phyloP scores from a whole-genome alignment of 2,113 vertebrate species.

The Hyla sarda region DNA sequence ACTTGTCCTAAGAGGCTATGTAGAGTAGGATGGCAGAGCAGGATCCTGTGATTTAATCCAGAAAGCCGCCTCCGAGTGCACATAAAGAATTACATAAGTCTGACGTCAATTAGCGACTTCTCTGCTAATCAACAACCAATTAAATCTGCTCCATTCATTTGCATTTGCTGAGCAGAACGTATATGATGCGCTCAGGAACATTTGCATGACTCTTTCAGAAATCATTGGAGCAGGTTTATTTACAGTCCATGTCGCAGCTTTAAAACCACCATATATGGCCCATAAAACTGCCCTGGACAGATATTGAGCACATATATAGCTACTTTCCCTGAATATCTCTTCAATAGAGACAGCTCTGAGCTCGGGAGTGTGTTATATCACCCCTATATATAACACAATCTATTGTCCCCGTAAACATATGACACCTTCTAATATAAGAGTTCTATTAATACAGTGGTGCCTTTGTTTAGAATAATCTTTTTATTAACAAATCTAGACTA shows the following conservation, averaged over 20 bases:
- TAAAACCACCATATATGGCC: neutral
- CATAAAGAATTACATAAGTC: constrained; percentile 54
- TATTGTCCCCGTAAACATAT: neutral
- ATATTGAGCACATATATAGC: too few relatives aligned
- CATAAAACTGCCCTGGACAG: too few relatives aligned
- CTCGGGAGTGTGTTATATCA: too few relatives aligned
- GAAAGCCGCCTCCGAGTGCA: constrained; percentile 39
- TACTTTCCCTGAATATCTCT: too few relatives aligned
- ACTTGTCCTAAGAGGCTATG: constrained; percentile 65
- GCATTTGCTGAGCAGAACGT: constrained; percentile 62
- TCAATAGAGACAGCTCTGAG: too few relatives aligned
- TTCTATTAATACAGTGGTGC: neutral
- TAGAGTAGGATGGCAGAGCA: constrained; percentile 63
- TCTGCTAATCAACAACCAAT: constrained; percentile 64
- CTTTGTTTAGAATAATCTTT: constrained; percentile 18
- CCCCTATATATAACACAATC: too few relatives aligned
- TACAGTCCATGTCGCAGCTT: neutral
- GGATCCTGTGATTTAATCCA: constrained; percentile 52
- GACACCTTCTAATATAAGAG: neutral
- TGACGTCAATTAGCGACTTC: constrained; percentile 61
- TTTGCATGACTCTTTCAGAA: constrained; percentile 58
- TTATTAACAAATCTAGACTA: constrained; percentile 11
- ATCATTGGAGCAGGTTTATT: constrained; percentile 16
- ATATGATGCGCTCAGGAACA: constrained; percentile 62
- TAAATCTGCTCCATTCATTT: constrained; percentile 64